A percentile compares a stretch with the other conserved stretches of the same genome.
Evolutionary conservation across 2,888 invertebrate species (phyloP).

Genomic region (Norana najaformis): DNA sequence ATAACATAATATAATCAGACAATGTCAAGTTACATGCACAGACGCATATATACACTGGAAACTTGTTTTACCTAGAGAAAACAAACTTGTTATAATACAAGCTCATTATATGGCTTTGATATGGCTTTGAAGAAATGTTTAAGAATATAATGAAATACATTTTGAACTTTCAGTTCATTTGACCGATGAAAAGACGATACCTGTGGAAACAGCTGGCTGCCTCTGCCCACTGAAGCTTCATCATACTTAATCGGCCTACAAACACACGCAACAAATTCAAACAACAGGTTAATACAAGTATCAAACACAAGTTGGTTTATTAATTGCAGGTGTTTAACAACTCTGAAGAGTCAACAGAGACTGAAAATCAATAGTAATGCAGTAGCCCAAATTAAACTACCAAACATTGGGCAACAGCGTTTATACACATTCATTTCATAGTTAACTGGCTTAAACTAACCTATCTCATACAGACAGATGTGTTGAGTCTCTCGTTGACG

Average conservation of each 20-base stretch:
- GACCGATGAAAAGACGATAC: constrained; percentile 39
- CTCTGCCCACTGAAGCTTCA: constrained; percentile 68
- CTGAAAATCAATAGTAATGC: too few species aligned
- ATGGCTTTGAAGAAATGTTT: too few species aligned
- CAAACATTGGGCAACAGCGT: too few species aligned
- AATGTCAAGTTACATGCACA: neutral
- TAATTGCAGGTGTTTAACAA: neutral
- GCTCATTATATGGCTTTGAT: too few species aligned
- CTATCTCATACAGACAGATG: constrained; percentile 21
- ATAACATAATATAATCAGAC: neutral
- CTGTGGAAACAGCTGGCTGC: constrained; percentile 48
- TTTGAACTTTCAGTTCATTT: too few species aligned
- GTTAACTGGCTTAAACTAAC: neutral
- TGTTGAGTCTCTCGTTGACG: constrained; percentile 23
- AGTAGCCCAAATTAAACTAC: too few species aligned
- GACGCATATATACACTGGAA: too few species aligned
- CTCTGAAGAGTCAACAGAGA: neutral
- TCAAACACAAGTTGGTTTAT: neutral
- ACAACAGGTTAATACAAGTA: neutral
- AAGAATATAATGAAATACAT: neutral
- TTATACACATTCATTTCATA: neutral
- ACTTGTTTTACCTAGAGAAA: too few species aligned
- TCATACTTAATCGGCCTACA: constrained; percentile 71
- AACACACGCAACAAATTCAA: neutral
- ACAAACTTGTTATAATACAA: too few species aligned